Evolutionary conservation across 2,113 vertebrate species (phyloP).

Genomic region (Oncorhynchus clarkii): DNA sequence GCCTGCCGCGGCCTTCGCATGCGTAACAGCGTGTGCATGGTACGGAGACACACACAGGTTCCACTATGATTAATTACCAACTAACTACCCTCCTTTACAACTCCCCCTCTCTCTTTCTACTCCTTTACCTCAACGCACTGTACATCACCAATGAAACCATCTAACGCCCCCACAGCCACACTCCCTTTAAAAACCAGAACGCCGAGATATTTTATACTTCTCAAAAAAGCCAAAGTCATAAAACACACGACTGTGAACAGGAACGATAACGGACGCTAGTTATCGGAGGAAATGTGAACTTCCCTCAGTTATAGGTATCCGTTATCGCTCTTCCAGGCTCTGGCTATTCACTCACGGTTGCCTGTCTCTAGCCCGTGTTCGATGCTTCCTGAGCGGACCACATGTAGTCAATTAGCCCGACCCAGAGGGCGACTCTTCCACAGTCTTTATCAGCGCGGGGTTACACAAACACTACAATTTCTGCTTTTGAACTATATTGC

Average conservation of each 20-base stretch:
- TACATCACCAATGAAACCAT: slow-evolving; percentile 32
- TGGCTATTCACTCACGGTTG: slow-evolving; percentile 63
- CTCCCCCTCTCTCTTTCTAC: slow-evolving; percentile 68
- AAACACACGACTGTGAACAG: slow-evolving; percentile 17
- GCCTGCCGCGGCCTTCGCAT: slow-evolving; percentile 59
- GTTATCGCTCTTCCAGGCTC: slow-evolving; percentile 57
- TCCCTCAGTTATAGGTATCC: slow-evolving; percentile 63
- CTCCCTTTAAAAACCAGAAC: slow-evolving; percentile 4
- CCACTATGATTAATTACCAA: slow-evolving; percentile 91
- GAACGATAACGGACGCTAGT: slow-evolving; percentile 15
- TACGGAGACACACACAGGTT: slow-evolving; percentile 78
- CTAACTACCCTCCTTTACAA: slow-evolving; percentile 78
- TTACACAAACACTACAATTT: slow-evolving; percentile 62
- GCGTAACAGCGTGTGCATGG: slow-evolving; percentile 83
- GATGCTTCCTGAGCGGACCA: slow-evolving; percentile 75
- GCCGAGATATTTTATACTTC: neutral
- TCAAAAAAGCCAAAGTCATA: neutral
- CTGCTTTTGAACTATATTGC: slow-evolving; percentile 32
- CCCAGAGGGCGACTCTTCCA: slow-evolving; percentile 62
- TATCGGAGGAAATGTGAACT: slow-evolving; percentile 42
- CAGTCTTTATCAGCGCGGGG: slow-evolving; percentile 55
- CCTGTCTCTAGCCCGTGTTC: slow-evolving; percentile 61
- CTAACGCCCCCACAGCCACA: slow-evolving; percentile 13
- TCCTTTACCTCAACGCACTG: slow-evolving; percentile 28
- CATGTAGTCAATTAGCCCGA: slow-evolving; percentile 80